These are phyloP conservation scores for Phyllotreta striolata DNA, from an alignment of 2,888 invertebrate genomes.

Conservation along the genomic window DNA sequence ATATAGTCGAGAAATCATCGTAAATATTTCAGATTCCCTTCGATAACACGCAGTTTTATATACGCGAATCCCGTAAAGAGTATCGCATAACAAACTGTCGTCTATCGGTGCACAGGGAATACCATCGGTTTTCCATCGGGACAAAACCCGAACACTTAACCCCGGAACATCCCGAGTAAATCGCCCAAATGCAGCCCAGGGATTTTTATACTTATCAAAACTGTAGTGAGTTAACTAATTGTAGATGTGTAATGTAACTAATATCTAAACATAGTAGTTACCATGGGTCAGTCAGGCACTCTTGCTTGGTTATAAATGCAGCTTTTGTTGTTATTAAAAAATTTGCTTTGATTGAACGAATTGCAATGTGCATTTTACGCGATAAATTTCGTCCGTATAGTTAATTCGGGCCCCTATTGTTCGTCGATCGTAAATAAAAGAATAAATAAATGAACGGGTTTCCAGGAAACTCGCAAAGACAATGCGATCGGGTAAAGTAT, in stretches of 20 bases:
- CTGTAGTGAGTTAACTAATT: too few relatives aligned
- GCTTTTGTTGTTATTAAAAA: not conserved
- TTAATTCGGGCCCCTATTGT: not conserved
- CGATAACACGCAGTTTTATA: conserved; percentile 35
- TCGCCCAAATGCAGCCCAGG: too few relatives aligned
- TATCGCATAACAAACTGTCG: conserved; percentile 37
- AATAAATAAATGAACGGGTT: conserved; percentile 41
- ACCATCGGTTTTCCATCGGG: not conserved
- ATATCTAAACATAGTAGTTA: too few relatives aligned
- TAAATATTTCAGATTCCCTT: conserved; percentile 35
- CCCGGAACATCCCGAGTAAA: too few relatives aligned
- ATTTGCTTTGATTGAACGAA: not conserved
- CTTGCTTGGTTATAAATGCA: too few relatives aligned
- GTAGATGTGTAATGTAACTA: too few relatives aligned
- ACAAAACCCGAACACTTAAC: not conserved
- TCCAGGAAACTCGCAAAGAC: conserved; percentile 42
- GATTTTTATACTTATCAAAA: too few relatives aligned
- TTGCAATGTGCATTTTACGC: not conserved
- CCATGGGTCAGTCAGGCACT: too few relatives aligned
- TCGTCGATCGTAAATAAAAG: conserved; percentile 37
- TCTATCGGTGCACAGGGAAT: conserved; percentile 20
- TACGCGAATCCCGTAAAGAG: conserved; percentile 37
- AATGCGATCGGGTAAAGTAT: conserved; percentile 36
- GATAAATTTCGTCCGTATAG: conserved; percentile 5
- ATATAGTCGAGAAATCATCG: conserved; percentile 29